Percentiles rank a stretch among this genome's conserved stretches.
Evolutionary conservation across 2,888 invertebrate species (phyloP).

Genomic region (Cosmia pyralina): DNA sequence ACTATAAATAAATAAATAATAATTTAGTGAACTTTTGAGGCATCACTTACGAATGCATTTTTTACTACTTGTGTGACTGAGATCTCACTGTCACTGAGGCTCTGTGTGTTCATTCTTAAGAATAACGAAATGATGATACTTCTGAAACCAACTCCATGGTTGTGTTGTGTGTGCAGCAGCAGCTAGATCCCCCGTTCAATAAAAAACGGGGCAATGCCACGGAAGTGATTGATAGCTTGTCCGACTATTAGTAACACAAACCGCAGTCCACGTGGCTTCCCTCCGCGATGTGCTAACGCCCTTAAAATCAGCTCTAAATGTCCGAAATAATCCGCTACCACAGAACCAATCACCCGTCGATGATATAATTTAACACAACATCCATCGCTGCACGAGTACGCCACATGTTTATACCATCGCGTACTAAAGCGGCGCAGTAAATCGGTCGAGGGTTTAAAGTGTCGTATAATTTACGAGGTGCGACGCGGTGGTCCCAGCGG

Average conservation of each 20-base stretch:
- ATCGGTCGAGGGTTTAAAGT: slow-evolving; percentile 77
- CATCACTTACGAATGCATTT: not conserved
- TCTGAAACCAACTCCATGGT: slow-evolving; percentile 3
- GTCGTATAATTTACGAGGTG: slow-evolving; percentile 84
- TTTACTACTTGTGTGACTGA: not conserved
- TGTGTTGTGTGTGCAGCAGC: not conserved
- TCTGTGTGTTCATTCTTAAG: not conserved
- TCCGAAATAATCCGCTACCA: slow-evolving; percentile 55
- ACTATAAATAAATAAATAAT: too few relatives aligned
- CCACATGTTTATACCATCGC: slow-evolving; percentile 69
- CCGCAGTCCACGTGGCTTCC: slow-evolving; percentile 19
- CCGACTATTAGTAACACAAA: slow-evolving; percentile 37
- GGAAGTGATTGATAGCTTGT: slow-evolving; percentile 52
- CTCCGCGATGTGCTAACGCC: slow-evolving; percentile 40
- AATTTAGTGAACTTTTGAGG: not conserved
- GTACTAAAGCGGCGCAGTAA: slow-evolving; percentile 75
- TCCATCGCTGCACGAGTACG: slow-evolving; percentile 71
- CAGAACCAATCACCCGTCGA: slow-evolving; percentile 57
- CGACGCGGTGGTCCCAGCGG: slow-evolving; percentile 74
- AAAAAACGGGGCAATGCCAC: slow-evolving; percentile 34
- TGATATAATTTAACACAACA: slow-evolving; percentile 65
- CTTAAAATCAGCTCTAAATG: slow-evolving; percentile 56
- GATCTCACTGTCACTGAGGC: too few relatives aligned
- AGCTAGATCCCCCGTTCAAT: slow-evolving; percentile 4
- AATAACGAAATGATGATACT: not conserved